These are phyloP conservation scores for Argya squamiceps DNA, from an alignment of 2,797 vertebrate species.

Conservation along the genomic window DNA sequence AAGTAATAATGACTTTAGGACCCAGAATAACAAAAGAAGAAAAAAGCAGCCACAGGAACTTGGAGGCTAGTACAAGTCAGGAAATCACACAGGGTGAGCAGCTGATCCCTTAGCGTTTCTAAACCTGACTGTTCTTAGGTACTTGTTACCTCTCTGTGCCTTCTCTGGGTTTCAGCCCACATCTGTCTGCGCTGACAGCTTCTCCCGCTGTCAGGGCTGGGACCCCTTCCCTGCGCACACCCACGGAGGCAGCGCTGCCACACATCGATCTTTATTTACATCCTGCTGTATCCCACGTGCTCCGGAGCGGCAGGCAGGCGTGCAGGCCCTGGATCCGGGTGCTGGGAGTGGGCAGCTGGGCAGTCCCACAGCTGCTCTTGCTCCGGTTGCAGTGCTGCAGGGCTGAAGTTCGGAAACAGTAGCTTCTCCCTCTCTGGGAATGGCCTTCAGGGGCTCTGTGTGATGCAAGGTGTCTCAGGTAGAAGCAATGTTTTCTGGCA, in stretches of 20 bases:
- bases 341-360: background rate
- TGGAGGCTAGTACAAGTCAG: background rate
- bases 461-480: background rate
- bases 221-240: background rate
- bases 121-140: background rate
- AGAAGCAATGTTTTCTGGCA: background rate
- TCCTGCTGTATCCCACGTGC: slow-evolving; percentile 1
- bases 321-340: background rate
- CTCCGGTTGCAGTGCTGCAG: fast-evolving
- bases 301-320: background rate
- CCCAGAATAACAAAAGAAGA: background rate
- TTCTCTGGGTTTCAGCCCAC: background rate
- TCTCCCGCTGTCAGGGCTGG: background rate
- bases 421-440: background rate
- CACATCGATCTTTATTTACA: slow-evolving; percentile 28
- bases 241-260: background rate
- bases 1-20: background rate
- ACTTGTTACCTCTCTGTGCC: background rate
- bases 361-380: background rate
- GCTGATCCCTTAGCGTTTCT: background rate
- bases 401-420: fast-evolving
- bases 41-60: background rate
- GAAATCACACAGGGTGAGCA: background rate
- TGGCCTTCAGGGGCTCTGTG: background rate
- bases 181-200: background rate